A percentile compares a stretch with the other conserved stretches of the same genome.
Conservation (phyloP, 2,797 vertebrate species). For the Rhynchotus rufescens region DNA sequence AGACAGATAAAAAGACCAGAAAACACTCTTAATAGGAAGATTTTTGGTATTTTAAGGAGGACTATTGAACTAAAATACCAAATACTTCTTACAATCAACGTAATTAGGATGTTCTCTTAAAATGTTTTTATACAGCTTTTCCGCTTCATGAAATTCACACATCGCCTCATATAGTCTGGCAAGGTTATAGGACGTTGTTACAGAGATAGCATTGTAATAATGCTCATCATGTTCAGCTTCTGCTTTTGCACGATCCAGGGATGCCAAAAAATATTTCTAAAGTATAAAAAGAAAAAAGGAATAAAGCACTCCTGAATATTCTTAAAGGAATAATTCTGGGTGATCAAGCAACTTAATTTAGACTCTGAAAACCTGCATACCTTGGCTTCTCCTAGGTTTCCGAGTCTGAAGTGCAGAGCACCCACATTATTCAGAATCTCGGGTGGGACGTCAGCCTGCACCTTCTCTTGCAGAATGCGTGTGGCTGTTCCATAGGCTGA, state of each 20-base stretch:
- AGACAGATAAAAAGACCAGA: background rate
- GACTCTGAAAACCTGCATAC: constrained; percentile 70
- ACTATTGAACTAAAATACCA: background rate
- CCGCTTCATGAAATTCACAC: constrained; percentile 98
- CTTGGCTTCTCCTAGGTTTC: constrained; percentile 97
- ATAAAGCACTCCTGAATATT: background rate
- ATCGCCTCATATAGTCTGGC: constrained; percentile 96
- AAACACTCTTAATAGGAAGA: background rate
- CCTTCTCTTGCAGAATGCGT: constrained; percentile 97
- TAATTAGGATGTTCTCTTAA: constrained; percentile 98
- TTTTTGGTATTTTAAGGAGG: background rate
- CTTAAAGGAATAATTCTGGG: background rate
- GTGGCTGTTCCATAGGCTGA: constrained; percentile 98
- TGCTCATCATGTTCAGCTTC: constrained; percentile 98
- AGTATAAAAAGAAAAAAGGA: background rate
- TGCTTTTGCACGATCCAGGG: constrained; percentile 95
- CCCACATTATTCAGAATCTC: constrained; percentile 99
- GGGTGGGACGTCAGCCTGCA: constrained; percentile 97
- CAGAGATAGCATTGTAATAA: constrained; percentile 99
- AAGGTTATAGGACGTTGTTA: constrained; percentile 97
- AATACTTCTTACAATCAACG: constrained; percentile 91
- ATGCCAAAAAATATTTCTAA: constrained; percentile 98
- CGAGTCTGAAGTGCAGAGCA: constrained; percentile 96
- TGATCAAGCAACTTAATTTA: background rate
- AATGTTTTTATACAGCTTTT: constrained; percentile 98